These are phyloP conservation scores for Tamandua tetradactyla DNA, from an alignment of 2,797 vertebrate species.

Conservation along the genomic window DNA sequence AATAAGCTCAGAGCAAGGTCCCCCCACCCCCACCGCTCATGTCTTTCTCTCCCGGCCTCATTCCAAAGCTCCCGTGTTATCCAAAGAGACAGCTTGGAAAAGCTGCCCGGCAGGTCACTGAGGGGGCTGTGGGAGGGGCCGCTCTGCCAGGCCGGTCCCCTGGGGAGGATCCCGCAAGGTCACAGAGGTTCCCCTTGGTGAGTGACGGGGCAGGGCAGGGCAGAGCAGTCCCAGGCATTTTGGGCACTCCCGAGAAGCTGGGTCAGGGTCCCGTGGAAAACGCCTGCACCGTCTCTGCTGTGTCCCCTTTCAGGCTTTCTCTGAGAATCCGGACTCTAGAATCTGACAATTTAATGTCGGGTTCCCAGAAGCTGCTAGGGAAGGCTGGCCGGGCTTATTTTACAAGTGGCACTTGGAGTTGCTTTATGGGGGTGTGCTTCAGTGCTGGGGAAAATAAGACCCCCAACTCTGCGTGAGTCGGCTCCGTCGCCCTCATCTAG, in stretches of 20 bases:
- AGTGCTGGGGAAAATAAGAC: neutral
- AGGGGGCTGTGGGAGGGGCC: neutral
- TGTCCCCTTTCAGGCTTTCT: neutral
- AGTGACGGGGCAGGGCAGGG: neutral
- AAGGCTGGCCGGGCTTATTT: neutral
- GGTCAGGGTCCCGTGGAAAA: neutral
- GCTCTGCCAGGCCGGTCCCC: neutral
- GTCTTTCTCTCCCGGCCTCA: slow-evolving; percentile 46
- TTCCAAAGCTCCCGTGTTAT: slow-evolving; percentile 50
- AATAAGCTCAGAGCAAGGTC: slow-evolving; percentile 54
- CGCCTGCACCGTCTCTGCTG: neutral
- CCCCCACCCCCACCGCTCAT: neutral
- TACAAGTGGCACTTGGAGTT: neutral
- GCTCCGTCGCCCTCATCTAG: neutral
- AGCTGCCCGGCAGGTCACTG: neutral
- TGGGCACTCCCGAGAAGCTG: neutral
- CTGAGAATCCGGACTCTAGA: slow-evolving; percentile 23
- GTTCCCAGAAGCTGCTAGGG: neutral
- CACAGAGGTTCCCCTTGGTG: neutral
- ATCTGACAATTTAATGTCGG: neutral
- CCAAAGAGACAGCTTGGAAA: neutral
- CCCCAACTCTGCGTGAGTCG: neutral
- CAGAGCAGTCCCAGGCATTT: too few species aligned
- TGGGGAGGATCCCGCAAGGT: neutral
- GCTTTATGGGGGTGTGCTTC: neutral